A percentile compares a stretch with the other conserved stretches of the same genome.
Evolutionary conservation across 2,113 vertebrate species (phyloP).

Genomic region (Oreochromis aureus): DNA sequence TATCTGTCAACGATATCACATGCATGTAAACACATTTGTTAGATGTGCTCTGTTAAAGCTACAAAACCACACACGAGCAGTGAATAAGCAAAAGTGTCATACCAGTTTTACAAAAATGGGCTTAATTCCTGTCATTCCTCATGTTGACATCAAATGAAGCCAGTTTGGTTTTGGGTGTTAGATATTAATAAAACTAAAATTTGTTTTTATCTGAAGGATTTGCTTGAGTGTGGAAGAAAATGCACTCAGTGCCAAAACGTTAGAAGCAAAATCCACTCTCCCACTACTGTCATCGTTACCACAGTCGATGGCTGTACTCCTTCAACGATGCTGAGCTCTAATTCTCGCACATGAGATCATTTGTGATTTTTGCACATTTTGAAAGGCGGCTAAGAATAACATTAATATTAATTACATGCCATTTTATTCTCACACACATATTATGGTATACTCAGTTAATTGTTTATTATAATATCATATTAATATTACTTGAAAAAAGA

Average conservation of each 20-base stretch:
- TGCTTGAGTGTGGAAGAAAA: constrained; percentile 1
- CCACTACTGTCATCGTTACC: constrained; percentile 3
- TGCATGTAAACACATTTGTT: background rate
- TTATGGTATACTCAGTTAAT: background rate
- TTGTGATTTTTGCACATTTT: background rate
- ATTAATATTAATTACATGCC: background rate
- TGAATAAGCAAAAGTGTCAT: background rate
- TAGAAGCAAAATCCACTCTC: background rate
- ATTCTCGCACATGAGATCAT: background rate
- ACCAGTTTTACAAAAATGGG: background rate
- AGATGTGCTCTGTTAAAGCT: background rate
- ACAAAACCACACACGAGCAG: background rate
- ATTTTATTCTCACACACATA: background rate
- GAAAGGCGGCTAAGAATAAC: background rate
- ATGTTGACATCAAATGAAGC: background rate
- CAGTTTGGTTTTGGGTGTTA: background rate
- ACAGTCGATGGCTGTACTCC: constrained; percentile 16
- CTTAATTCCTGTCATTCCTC: background rate
- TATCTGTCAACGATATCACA: background rate
- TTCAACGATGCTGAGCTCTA: constrained; percentile 8
- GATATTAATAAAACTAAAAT: constrained; percentile 33
- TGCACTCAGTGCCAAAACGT: background rate
- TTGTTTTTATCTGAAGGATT: constrained; percentile 16
- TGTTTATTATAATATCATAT: background rate
- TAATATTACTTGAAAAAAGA: background rate